A percentile compares a stretch with the other conserved stretches of the same genome.
These are phyloP conservation scores for Crotophaga sulcirostris DNA, from an alignment of 2,113 vertebrate species.

Conservation along the genomic window DNA sequence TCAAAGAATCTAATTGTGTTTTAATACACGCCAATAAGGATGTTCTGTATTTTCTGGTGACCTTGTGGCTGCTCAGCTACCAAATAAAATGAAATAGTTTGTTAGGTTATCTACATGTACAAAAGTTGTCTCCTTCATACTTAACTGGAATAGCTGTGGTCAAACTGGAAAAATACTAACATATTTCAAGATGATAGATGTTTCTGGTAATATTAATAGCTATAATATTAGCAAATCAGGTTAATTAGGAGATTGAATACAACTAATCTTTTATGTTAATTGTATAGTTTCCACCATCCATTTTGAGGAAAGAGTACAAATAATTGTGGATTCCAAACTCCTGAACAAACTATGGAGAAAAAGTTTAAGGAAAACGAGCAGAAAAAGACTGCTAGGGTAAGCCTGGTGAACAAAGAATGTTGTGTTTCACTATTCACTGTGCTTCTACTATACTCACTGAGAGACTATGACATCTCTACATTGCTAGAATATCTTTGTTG, in stretches of 20 bases:
- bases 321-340: neutral
- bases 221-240: neutral
- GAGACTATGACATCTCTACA: neutral
- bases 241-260: neutral
- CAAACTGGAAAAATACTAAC: neutral
- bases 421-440: neutral
- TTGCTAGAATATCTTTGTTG: neutral
- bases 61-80: neutral
- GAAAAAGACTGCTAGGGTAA: neutral
- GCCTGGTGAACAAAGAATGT: neutral
- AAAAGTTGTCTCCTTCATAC: neutral
- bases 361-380: neutral
- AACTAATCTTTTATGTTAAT: neutral
- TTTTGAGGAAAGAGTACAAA: neutral
- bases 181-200: neutral
- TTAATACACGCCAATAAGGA: neutral
- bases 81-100: neutral
- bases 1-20: neutral
- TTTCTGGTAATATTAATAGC: neutral
- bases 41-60: neutral
- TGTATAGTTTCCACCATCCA: neutral
- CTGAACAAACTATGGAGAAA: neutral
- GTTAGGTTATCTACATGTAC: neutral
- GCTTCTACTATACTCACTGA: neutral
- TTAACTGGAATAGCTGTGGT: neutral